A percentile compares a stretch with the other conserved stretches of the same genome.
Evolutionary conservation across 2,888 invertebrate genomes (phyloP).

Genomic region (Imbricaverruca yamaguchii): DNA sequence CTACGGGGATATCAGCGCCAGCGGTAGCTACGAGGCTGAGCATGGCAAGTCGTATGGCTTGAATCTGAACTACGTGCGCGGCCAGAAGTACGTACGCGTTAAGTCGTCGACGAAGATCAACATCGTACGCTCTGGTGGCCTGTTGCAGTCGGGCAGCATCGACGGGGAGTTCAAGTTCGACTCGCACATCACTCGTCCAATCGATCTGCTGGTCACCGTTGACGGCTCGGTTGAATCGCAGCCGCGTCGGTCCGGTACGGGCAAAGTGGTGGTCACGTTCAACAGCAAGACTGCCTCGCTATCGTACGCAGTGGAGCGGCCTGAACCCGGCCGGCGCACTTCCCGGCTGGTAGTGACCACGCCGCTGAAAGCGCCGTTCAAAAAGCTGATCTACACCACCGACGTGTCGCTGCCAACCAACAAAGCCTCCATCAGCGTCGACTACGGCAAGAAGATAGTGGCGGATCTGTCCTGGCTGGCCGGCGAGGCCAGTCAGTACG

Average conservation of each 20-base stretch:
- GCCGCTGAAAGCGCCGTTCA: neutral
- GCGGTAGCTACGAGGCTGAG: neutral
- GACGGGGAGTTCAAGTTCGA: neutral
- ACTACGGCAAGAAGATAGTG: neutral
- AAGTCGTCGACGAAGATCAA: neutral
- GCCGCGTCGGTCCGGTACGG: neutral
- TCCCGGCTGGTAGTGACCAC: neutral
- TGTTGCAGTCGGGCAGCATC: neutral
- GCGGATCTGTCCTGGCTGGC: neutral
- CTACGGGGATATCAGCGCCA: neutral
- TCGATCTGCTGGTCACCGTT: neutral
- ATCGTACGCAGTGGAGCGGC: neutral
- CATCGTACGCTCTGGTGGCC: neutral
- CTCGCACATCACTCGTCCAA: neutral
- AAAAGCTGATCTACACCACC: neutral
- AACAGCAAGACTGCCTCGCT: neutral
- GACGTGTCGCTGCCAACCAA: neutral
- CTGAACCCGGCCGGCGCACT: neutral
- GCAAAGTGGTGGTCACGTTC: neutral
- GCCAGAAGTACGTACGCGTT: neutral
- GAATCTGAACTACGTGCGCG: neutral
- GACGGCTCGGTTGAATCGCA: neutral
- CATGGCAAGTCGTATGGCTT: neutral
- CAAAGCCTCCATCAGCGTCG: neutral
- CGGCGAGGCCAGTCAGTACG: conserved; percentile 6